Evolutionary conservation across 2,113 vertebrate species (phyloP).

Genomic region (Pterocles burchelli): DNA sequence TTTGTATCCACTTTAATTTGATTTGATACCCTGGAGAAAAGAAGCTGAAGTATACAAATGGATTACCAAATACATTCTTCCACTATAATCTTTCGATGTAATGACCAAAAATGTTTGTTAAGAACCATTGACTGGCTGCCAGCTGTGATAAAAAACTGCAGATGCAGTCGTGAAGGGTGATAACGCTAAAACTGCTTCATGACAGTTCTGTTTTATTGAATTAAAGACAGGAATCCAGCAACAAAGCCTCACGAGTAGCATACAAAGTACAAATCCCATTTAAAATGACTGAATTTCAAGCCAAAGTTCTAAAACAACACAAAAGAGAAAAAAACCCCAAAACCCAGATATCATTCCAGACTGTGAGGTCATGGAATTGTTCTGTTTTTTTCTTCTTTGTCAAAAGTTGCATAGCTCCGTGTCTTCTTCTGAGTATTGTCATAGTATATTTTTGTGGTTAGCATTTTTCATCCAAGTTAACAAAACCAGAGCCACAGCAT

Average conservation of each 20-base stretch:
- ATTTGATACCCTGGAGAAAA: background rate
- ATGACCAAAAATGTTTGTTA: slow-evolving; percentile 1
- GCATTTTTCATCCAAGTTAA: background rate
- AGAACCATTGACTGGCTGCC: background rate
- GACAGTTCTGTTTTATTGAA: background rate
- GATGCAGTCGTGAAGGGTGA: background rate
- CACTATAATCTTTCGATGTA: background rate
- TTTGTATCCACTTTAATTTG: slow-evolving; percentile 5
- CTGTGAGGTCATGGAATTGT: background rate
- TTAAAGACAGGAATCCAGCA: background rate
- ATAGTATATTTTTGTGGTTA: background rate
- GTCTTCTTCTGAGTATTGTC: background rate
- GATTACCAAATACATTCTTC: slow-evolving; percentile 4
- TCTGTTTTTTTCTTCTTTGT: background rate
- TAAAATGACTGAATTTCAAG: background rate
- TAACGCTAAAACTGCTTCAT: background rate
- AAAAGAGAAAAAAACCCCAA: background rate
- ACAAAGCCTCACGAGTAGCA: background rate
- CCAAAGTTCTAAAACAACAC: background rate
- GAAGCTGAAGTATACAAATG: background rate
- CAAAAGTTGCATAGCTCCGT: background rate
- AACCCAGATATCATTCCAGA: background rate
- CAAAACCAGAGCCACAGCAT: background rate
- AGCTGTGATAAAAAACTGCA: slow-evolving; percentile 3
- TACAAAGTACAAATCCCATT: background rate